A percentile compares a stretch with the other conserved stretches of the same genome.
Evolutionary conservation across 2,888 invertebrate species (phyloP).

Genomic region (Acrobasis consociella): DNA sequence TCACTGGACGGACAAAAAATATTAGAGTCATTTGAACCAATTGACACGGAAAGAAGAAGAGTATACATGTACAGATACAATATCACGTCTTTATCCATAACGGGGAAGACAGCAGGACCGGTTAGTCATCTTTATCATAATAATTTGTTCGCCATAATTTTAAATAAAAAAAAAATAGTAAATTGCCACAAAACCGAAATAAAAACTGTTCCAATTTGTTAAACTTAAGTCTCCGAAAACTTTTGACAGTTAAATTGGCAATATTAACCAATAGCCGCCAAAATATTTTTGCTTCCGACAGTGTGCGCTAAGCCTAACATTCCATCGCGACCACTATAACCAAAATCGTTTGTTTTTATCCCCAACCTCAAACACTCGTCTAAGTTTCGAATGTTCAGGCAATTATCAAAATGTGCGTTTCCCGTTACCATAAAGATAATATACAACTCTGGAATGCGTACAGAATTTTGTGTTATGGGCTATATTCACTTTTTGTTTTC

Average conservation of each 20-base stretch:
- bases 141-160: no score
- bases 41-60: no score
- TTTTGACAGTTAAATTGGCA: constrained; percentile 3
- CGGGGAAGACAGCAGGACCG: no score
- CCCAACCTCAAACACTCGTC: constrained; percentile 41
- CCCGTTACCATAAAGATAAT: constrained; percentile 40
- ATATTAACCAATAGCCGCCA: background rate
- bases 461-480: no score
- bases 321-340: constrained; percentile 33
- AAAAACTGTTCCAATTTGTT: background rate
- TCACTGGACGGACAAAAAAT: no score
- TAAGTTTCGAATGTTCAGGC: constrained; percentile 39
- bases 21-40: no score
- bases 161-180: no score
- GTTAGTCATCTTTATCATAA: no score
- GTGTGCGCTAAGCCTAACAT: constrained; percentile 34
- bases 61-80: no score
- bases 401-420: constrained; percentile 45
- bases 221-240: background rate
- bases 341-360: constrained; percentile 50
- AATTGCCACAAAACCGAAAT: background rate
- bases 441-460: no score
- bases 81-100: no score
- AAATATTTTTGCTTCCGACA: background rate
- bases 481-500: no score